Percentiles rank a stretch among this genome's conserved stretches.
phyloP scores from a whole-genome alignment of 2,113 vertebrate genomes.

The Eurypyga helias region DNA sequence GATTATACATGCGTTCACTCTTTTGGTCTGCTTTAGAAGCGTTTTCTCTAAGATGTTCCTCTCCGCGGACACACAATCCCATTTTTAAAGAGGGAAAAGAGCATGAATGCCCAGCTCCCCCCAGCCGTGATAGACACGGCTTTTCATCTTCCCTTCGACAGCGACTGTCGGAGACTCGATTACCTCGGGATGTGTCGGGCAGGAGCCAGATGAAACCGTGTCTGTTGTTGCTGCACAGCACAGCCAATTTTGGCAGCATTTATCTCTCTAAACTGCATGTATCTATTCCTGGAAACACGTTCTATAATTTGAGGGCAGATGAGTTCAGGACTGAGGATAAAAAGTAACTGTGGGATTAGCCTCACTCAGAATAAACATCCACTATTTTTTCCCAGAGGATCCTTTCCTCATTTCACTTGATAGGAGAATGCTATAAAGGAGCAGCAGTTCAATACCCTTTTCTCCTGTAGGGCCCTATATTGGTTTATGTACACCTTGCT shows the following conservation, averaged over 20 bases:
- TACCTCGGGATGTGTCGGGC: background rate
- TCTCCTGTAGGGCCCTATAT: background rate
- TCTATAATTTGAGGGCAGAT: background rate
- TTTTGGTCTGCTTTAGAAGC: background rate
- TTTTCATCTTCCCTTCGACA: background rate
- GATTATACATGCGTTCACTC: background rate
- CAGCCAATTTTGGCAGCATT: background rate
- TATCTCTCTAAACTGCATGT: background rate
- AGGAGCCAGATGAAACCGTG: background rate
- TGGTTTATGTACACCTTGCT: background rate
- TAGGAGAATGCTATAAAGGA: background rate
- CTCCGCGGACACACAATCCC: background rate
- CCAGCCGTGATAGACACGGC: background rate
- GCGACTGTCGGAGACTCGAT: background rate
- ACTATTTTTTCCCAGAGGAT: background rate
- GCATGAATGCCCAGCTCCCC: background rate
- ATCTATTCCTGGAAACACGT: conserved; percentile 13
- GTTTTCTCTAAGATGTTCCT: background rate
- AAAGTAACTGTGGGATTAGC: background rate
- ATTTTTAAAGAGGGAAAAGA: background rate
- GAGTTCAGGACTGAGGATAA: background rate
- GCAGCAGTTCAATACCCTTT: background rate
- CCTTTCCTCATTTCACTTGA: background rate
- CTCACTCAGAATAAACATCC: background rate
- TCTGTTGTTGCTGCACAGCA: background rate